Percentiles rank a stretch among this genome's conserved stretches.
Conservation (phyloP, 2,888 invertebrate genomes). For the Serripes groenlandicus region DNA sequence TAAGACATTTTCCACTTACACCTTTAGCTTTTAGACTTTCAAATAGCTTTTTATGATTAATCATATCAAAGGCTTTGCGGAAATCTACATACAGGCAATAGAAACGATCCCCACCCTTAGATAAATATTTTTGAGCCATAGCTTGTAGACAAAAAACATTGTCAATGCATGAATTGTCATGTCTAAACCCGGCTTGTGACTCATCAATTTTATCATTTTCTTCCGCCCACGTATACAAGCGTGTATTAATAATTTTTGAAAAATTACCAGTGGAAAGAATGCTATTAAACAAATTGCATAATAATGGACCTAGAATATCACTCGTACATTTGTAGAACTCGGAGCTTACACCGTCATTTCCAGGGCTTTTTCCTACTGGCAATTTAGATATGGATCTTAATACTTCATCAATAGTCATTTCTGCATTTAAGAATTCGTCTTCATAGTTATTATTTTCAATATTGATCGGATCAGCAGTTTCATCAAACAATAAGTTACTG, state of each 20-base stretch:
- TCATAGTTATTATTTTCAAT: too few relatives aligned
- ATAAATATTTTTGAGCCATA: conserved; percentile 19
- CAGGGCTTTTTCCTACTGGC: too few relatives aligned
- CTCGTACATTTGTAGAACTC: too few relatives aligned
- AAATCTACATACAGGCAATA: conserved; percentile 20
- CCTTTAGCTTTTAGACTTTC: background rate
- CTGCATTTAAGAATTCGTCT: too few relatives aligned
- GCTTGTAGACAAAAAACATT: conserved; percentile 22
- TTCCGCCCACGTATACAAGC: background rate
- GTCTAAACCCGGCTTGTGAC: background rate
- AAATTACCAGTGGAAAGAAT: too few relatives aligned
- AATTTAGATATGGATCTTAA: too few relatives aligned
- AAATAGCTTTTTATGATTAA: conserved; percentile 4
- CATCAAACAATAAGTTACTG: too few relatives aligned
- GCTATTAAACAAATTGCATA: too few relatives aligned
- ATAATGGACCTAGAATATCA: too few relatives aligned
- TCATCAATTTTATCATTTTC: conserved; percentile 5
- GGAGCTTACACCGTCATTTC: too few relatives aligned
- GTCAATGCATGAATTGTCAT: conserved; percentile 1
- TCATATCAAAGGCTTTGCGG: conserved; percentile 10
- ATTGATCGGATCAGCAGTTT: too few relatives aligned
- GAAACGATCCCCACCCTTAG: conserved; percentile 5
- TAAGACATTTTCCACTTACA: background rate
- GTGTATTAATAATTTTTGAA: background rate
- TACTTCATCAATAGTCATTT: too few relatives aligned